Percentiles rank a stretch among this genome's conserved stretches.
phyloP scores from a whole-genome alignment of 2,113 vertebrate species.

The Podarcis muralis region DNA sequence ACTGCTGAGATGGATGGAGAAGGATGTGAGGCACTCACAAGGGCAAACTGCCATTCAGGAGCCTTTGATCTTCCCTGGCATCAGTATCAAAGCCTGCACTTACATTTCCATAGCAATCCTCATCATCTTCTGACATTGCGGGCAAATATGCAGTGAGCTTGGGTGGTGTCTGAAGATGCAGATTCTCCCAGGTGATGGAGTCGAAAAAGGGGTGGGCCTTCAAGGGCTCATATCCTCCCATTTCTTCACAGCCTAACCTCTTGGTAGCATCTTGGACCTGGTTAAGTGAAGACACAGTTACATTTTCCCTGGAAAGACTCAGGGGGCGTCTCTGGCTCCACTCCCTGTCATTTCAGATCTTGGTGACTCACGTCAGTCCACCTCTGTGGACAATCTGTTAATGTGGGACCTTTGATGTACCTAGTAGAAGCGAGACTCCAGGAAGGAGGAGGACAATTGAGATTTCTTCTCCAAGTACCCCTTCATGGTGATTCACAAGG shows the following conservation, averaged over 20 bases:
- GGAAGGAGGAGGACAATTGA: no score
- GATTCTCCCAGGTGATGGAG: slow-evolving; percentile 89
- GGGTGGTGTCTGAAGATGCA: slow-evolving; percentile 92
- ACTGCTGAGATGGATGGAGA: no score
- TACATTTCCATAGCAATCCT: slow-evolving; percentile 99
- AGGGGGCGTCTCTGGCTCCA: no score
- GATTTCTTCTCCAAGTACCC: no score
- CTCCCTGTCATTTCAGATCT: no score
- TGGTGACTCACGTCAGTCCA: no score
- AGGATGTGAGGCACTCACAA: not conserved
- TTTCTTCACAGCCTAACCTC: slow-evolving; percentile 95
- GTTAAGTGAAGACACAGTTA: slow-evolving; percentile 20
- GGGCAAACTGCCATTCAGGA: not conserved
- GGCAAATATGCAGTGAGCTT: slow-evolving; percentile 97
- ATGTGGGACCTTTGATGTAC: no score
- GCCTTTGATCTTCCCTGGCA: not conserved
- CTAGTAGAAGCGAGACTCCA: no score
- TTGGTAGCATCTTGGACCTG: slow-evolving; percentile 94
- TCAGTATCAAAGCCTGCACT: slow-evolving; percentile 44
- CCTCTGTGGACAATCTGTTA: no score
- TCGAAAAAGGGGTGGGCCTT: slow-evolving; percentile 94
- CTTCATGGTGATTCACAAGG: no score
- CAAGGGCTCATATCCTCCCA: slow-evolving; percentile 91
- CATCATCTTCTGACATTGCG: slow-evolving; percentile 98
- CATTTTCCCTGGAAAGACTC: not conserved